Evolutionary conservation across 2,113 vertebrate species (phyloP), one percentile per base, ranked within the genome.

Genomic region (Mormoops blainvillei): DNA sequence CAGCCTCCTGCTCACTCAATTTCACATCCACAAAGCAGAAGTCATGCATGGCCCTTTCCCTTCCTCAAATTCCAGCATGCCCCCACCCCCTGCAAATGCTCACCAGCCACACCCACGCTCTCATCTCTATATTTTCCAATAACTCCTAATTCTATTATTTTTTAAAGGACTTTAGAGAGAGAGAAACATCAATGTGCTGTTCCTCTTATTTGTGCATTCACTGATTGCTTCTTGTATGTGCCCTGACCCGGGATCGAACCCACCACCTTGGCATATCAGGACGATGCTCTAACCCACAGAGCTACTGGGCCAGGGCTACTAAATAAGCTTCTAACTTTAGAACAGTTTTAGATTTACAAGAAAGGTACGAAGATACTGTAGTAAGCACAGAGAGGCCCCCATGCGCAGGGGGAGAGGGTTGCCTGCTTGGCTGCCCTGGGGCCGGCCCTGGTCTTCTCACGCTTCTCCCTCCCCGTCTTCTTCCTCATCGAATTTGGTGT

Each of bases 51-150:
- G 24, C 1, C n/a, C 33, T 48, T 50, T 82, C 70, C 54, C 73
- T 61, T 84, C 92, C 92, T 74, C 88, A 92, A 65, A 96, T 81
- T 87, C 58, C 54, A 67, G 33, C 61, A 54, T 89, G 63, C 33
- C 63, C 74, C 38, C 43, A 16, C 82, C 73, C 74, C 84, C 84
- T 73, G 80, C 91, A 89, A 87, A 58, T 31, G 45, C 70, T 61
- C 74, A 81, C 56, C 76, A 85, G 81, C 85, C 94, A 94, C 52
- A 14, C 96, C 93, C 71, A 92, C n/a, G n/a, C 82, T 94, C 58
- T 96, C 91, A 92, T 85, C 91, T 95, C 94, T 94, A 65, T 80
- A 63, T 86, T 95, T 94, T 81, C 26, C 84, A 78, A 92, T 93
- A 91, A 91, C 77, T 78, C 92, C 70, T 87, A 84, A 85, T 77